These are phyloP conservation scores for Lutjanus erythropterus DNA, from an alignment of 2,113 vertebrate species.

Conservation along the genomic window DNA sequence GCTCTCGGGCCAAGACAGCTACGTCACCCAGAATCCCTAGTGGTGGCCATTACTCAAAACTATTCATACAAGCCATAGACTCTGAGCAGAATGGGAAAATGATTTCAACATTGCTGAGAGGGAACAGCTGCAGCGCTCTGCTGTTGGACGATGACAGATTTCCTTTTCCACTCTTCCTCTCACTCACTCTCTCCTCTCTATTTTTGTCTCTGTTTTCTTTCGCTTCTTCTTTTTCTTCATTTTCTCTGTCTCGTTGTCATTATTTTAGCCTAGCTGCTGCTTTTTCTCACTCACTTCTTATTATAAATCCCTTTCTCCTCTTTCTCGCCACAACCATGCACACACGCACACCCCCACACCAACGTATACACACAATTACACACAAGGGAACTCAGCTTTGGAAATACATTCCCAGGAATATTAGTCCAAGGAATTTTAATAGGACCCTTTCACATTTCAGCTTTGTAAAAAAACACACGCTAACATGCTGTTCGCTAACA, in stretches of 20 bases:
- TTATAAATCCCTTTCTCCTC: background rate
- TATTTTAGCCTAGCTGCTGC: background rate
- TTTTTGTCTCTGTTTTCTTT: background rate
- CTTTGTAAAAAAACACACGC: slow-evolving; percentile 8
- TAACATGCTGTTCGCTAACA: slow-evolving; percentile 7
- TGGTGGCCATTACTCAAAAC: slow-evolving; percentile 71
- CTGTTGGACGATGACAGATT: slow-evolving; percentile 60
- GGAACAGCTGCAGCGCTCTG: slow-evolving; percentile 75
- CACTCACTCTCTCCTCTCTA: background rate
- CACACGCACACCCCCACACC: slow-evolving; percentile 3
- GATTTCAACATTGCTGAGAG: slow-evolving; percentile 69
- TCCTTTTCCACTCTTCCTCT: slow-evolving; percentile 39
- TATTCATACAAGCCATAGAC: slow-evolving; percentile 44
- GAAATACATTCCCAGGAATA: slow-evolving; percentile 60
- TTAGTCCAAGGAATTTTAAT: slow-evolving; percentile 57
- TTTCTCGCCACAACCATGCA: background rate
- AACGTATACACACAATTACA: slow-evolving; percentile 16
- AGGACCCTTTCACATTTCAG: slow-evolving; percentile 31
- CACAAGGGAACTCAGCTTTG: slow-evolving; percentile 44
- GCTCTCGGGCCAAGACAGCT: slow-evolving; percentile 54
- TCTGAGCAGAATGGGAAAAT: slow-evolving; percentile 57
- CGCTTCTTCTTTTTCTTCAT: slow-evolving; percentile 10
- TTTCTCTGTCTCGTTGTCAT: background rate
- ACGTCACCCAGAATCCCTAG: slow-evolving; percentile 77
- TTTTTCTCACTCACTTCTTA: background rate